Conservation (phyloP, 2,113 vertebrate species). For the Salminus brasiliensis region DNA sequence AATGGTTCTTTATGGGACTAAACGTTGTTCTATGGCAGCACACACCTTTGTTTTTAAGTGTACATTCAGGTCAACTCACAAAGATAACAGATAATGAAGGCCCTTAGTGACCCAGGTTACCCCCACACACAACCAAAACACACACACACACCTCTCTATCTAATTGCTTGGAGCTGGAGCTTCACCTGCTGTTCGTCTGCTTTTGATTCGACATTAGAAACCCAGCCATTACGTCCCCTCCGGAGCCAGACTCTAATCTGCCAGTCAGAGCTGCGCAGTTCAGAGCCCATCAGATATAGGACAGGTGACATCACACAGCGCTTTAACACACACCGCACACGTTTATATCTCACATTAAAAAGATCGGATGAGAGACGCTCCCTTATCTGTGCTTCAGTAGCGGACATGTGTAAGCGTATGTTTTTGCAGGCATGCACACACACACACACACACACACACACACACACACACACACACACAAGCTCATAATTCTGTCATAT, state of each 20-base stretch:
- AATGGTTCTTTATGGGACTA: too few species aligned
- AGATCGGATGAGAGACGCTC: background rate
- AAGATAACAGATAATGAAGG: too few species aligned
- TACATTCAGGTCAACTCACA: background rate
- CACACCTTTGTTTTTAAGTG: too few species aligned
- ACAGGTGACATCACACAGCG: background rate
- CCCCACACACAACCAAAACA: background rate
- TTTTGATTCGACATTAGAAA: background rate
- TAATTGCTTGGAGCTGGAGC: background rate
- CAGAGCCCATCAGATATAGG: background rate
- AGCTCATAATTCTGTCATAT: background rate
- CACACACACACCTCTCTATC: background rate
- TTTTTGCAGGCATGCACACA: too few species aligned
- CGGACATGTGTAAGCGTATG: background rate
- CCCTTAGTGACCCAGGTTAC: too few species aligned
- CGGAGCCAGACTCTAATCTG: background rate
- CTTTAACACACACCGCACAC: background rate
- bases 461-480: background rate
- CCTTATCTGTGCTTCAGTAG: background rate
- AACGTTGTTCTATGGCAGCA: too few species aligned
- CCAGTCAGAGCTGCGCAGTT: background rate
- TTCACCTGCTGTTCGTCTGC: background rate
- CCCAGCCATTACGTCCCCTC: background rate
- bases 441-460: constrained; percentile 11
- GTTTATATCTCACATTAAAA: background rate